phyloP scores from a whole-genome alignment of 2,113 vertebrate genomes.

The Sebastes fasciatus region DNA sequence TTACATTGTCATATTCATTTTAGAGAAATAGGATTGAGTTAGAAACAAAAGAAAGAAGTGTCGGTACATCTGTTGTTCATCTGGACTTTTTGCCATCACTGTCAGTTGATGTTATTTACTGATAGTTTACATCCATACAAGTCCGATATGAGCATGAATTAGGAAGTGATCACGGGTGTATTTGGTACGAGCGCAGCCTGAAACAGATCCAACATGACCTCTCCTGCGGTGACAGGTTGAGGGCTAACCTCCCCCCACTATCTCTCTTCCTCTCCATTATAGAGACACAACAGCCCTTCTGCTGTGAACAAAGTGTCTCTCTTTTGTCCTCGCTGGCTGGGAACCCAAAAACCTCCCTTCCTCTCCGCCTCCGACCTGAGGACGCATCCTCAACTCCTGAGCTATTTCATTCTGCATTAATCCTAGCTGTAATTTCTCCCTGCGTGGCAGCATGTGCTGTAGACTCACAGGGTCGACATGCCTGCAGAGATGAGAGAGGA shows the following conservation, averaged over 20 bases:
- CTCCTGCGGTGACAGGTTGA: slow-evolving; percentile 29
- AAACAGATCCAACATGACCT: slow-evolving; percentile 22
- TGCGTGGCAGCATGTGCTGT: slow-evolving; percentile 42
- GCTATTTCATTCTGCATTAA: slow-evolving; percentile 37
- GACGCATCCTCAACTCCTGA: slow-evolving; percentile 29
- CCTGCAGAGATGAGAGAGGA: slow-evolving; percentile 55
- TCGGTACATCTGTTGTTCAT: too few species aligned
- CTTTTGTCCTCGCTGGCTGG: slow-evolving; percentile 16
- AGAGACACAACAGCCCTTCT: slow-evolving; percentile 17
- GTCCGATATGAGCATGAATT: not conserved
- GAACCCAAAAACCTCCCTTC: slow-evolving; percentile 19
- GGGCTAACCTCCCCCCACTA: not conserved
- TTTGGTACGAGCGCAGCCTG: not conserved
- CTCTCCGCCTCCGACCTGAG: slow-evolving; percentile 7
- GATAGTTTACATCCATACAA: too few species aligned
- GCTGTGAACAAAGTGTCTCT: slow-evolving; percentile 28
- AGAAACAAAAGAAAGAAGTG: too few species aligned
- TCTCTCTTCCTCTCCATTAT: not conserved
- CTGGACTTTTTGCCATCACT: too few species aligned
- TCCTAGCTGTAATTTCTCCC: slow-evolving; percentile 2
- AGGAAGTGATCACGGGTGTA: not conserved
- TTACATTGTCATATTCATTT: too few species aligned
- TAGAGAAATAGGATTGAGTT: too few species aligned
- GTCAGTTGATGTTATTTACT: too few species aligned
- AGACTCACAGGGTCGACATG: slow-evolving; percentile 28